Percentiles rank a stretch among this genome's conserved stretches.
Evolutionary conservation across 2,113 vertebrate genomes (phyloP).

Genomic region (Lepus europaeus): DNA sequence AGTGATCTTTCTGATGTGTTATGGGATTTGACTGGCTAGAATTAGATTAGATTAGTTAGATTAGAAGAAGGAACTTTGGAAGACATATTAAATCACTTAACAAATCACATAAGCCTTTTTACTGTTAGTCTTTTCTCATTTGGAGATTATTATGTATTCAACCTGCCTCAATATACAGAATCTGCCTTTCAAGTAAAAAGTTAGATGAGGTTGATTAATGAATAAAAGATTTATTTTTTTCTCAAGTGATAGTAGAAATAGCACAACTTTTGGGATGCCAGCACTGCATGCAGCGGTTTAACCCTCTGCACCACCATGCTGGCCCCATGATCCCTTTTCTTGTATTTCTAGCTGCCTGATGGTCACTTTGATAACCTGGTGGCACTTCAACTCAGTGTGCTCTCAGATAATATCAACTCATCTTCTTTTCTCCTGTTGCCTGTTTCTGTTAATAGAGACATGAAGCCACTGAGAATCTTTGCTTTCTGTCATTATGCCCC

Average conservation of each 20-base stretch:
- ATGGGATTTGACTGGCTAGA: no score
- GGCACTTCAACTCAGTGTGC: not conserved
- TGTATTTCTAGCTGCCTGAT: constrained; percentile 37
- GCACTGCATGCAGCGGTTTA: no score
- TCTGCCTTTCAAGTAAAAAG: not conserved
- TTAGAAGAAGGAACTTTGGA: not conserved
- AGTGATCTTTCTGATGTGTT: no score
- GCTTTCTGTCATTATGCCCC: not conserved
- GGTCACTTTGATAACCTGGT: not conserved
- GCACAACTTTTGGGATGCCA: no score
- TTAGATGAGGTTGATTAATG: not conserved
- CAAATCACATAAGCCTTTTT: not conserved
- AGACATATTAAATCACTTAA: not conserved
- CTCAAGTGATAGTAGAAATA: not conserved
- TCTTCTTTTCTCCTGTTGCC: not conserved
- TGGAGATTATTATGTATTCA: not conserved
- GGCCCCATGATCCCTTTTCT: not conserved
- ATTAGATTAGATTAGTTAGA: no score
- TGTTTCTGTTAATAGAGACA: not conserved
- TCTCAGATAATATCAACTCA: not conserved
- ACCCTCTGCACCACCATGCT: no score
- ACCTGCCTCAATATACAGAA: not conserved
- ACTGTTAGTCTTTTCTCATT: not conserved
- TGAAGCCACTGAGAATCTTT: constrained; percentile 25
- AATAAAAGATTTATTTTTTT: constrained; percentile 47